Evolutionary conservation across 2,888 invertebrate genomes (phyloP).

Genomic region (Ophion costatus): DNA sequence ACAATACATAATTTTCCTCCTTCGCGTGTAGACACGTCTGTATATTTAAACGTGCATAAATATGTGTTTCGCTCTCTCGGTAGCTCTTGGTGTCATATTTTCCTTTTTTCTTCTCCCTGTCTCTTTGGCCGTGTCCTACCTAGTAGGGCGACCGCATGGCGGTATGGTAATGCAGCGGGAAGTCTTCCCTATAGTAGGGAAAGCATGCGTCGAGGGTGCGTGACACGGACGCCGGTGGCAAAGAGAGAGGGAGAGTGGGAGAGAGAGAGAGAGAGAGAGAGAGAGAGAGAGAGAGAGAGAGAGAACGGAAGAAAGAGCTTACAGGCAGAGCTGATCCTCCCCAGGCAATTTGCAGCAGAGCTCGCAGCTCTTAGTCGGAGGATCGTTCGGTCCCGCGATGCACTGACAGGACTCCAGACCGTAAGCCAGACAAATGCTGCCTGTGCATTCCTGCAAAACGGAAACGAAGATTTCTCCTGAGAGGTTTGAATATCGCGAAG

Average conservation of each 20-base stretch:
- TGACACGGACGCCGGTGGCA: constrained; percentile 41
- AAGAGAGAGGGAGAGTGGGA: neutral
- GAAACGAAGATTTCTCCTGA: constrained; percentile 65
- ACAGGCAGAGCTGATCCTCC: constrained; percentile 91
- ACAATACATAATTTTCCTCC: constrained; percentile 50
- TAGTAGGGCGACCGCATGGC: constrained; percentile 32
- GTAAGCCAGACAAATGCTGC: constrained; percentile 98
- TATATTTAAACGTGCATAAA: neutral
- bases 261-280: constrained; percentile 3
- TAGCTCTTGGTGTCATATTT: constrained; percentile 1
- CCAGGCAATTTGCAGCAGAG: constrained; percentile 95
- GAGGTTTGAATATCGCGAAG: constrained; percentile 65
- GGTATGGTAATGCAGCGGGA: constrained; percentile 57
- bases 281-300: constrained; percentile 10
- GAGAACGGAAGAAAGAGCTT: constrained; percentile 72
- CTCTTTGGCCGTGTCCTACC: constrained; percentile 1
- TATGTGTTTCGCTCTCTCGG: constrained; percentile 22
- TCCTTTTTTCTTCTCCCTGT: neutral
- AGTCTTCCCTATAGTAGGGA: constrained; percentile 38
- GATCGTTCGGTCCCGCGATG: constrained; percentile 91
- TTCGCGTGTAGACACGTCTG: neutral
- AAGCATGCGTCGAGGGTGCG: constrained; percentile 48
- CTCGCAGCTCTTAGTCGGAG: constrained; percentile 94
- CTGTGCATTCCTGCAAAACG: constrained; percentile 93
- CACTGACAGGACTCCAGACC: constrained; percentile 98